Conservation (phyloP, 53 echinoderm and acorn worm species). For the Mesocentrotus franciscanus region DNA sequence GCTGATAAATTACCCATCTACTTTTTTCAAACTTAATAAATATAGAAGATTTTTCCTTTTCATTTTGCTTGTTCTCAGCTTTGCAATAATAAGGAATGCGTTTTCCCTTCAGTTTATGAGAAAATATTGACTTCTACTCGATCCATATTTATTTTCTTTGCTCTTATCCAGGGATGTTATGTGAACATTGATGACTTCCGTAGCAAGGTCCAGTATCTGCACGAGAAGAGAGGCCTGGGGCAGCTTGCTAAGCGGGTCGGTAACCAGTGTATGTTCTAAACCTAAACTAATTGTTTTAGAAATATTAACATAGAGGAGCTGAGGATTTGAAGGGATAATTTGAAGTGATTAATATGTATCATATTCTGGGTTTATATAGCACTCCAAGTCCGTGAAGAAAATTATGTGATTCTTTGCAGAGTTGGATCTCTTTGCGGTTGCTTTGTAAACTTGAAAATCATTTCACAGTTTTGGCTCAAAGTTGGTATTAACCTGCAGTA, state of each 20-base stretch:
- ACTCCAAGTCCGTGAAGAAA: neutral
- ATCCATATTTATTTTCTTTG: neutral
- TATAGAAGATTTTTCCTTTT: no score
- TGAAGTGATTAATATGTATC: neutral
- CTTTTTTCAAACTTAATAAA: no score
- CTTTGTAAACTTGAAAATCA: no score
- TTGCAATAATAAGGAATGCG: neutral
- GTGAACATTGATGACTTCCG: slow-evolving; percentile 97
- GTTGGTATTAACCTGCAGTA: neutral
- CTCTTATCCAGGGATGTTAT: slow-evolving; percentile 84
- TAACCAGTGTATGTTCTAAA: slow-evolving; percentile 75
- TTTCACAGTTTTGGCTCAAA: neutral
- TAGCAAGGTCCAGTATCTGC: slow-evolving; percentile 83
- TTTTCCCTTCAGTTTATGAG: neutral
- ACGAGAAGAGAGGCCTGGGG: slow-evolving; percentile 74
- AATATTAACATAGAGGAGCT: neutral
- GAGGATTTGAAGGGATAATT: neutral
- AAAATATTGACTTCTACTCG: neutral
- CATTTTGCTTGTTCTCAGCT: no score
- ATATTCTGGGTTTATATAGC: no score
- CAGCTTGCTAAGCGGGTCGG: slow-evolving; percentile 84
- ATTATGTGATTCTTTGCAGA: neutral
- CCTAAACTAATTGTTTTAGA: neutral
- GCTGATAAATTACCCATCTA: no score
- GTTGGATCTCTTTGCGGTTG: neutral